Percentiles rank a stretch among this genome's conserved stretches.
phyloP scores from a whole-genome alignment of 1,140 invertebrate genomes.

The Drosophila subobscura region DNA sequence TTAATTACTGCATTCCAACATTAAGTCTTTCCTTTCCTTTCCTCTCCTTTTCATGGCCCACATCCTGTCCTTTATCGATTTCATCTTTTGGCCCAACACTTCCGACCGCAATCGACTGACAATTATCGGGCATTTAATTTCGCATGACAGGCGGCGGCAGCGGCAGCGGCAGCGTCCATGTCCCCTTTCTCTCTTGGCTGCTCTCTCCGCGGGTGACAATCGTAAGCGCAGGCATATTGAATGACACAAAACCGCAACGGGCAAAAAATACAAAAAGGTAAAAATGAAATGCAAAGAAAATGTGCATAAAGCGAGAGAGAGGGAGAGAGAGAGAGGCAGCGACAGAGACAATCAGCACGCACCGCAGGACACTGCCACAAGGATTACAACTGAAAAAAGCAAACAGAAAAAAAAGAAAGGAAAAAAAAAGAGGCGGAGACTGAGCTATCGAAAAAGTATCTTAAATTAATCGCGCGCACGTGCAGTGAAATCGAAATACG shows the following conservation, averaged over 20 bases:
- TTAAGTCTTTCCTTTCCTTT: background rate
- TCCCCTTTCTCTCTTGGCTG: background rate
- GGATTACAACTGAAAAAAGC: constrained; percentile 58
- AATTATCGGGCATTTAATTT: constrained; percentile 68
- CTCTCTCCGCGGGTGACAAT: constrained; percentile 64
- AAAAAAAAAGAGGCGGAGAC: constrained; percentile 9
- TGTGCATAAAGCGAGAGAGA: constrained; percentile 6
- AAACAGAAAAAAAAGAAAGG: constrained; percentile 7
- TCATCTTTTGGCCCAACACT: background rate
- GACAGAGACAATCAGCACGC: constrained; percentile 60
- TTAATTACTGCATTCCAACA: background rate
- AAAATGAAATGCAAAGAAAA: constrained; percentile 44
- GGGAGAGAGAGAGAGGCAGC: constrained; percentile 21
- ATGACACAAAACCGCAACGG: constrained; percentile 63
- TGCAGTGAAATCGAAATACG: constrained; percentile 52
- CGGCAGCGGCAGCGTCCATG: constrained; percentile 10
- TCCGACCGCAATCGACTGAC: constrained; percentile 54
- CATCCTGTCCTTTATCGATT: constrained; percentile 10
- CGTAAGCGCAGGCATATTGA: constrained; percentile 49
- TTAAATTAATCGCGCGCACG: constrained; percentile 70
- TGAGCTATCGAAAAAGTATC: constrained; percentile 19
- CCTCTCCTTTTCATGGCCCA: too few relatives aligned
- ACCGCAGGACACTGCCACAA: constrained; percentile 57
- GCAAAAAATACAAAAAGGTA: constrained; percentile 25
- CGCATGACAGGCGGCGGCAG: constrained; percentile 17